Conservation (phyloP, 2,113 vertebrate genomes). For the Nanorana parkeri region DNA sequence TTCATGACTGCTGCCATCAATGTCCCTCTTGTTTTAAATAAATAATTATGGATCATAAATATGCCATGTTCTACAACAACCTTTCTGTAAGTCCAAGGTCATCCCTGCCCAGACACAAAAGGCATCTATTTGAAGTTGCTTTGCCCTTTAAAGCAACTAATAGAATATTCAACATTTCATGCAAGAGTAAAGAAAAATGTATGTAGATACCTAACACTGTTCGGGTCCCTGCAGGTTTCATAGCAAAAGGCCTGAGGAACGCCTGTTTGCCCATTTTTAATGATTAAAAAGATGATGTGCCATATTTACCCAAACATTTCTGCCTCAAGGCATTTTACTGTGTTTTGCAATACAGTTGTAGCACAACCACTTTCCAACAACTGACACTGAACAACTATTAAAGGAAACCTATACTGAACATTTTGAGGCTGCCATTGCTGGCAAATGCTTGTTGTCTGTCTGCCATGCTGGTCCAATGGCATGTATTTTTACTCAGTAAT, state of each 20-base stretch:
- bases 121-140: constrained; percentile 2
- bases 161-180: constrained; percentile 43
- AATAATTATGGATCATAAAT: not conserved
- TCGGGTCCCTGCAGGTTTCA: not conserved
- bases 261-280: constrained; percentile 6
- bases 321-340: not conserved
- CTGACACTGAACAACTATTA: not conserved
- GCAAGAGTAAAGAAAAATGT: not conserved
- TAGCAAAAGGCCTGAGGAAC: constrained; percentile 6
- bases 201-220: not conserved
- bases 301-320: constrained; percentile 6
- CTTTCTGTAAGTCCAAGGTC: constrained; percentile 22
- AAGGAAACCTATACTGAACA: too few species aligned
- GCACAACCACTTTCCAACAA: not conserved
- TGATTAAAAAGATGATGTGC: constrained; percentile 12
- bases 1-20: too few species aligned
- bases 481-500: too few species aligned
- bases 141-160: constrained; percentile 25
- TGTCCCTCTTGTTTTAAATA: not conserved
- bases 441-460: too few species aligned
- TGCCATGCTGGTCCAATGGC: too few species aligned
- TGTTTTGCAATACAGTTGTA: not conserved
- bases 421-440: too few species aligned
- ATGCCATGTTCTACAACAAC: not conserved
- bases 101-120: constrained; percentile 4